A percentile compares a stretch with the other conserved stretches of the same genome.
phyloP scores from a whole-genome alignment of 2,888 invertebrate genomes.

The Xanthorhoe spadicearia region DNA sequence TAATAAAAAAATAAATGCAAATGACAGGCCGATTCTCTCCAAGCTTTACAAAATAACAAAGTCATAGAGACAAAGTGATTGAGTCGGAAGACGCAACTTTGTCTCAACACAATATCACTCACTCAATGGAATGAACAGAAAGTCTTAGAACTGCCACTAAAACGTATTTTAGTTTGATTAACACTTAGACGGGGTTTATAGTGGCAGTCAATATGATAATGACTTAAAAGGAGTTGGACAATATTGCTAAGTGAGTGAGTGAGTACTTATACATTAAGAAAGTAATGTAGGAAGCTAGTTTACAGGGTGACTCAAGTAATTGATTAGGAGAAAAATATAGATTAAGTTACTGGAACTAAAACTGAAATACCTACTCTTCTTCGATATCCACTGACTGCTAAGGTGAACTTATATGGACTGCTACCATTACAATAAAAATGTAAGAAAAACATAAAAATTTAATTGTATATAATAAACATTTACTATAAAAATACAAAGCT shows the following conservation, averaged over 20 bases:
- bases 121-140: conserved; percentile 46
- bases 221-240: conserved; percentile 24
- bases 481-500: background rate
- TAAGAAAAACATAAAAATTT: no score
- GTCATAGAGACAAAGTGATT: conserved; percentile 71
- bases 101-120: conserved; percentile 60
- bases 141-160: conserved; percentile 46
- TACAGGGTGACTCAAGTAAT: no score
- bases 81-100: conserved; percentile 71
- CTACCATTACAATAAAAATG: no score
- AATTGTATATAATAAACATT: no score
- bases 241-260: background rate
- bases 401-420: no score
- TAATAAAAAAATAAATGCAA: background rate
- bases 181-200: conserved; percentile 50
- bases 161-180: conserved; percentile 64
- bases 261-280: background rate
- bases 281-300: background rate
- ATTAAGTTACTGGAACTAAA: no score
- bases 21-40: conserved; percentile 41
- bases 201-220: conserved; percentile 30
- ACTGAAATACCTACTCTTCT: no score
- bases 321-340: no score
- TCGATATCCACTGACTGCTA: no score
- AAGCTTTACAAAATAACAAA: conserved; percentile 42